A percentile compares a stretch with the other conserved stretches of the same genome.
These are phyloP conservation scores for Pseudorectes ferrugineus DNA, from an alignment of 2,113 vertebrate species.

Conservation along the genomic window DNA sequence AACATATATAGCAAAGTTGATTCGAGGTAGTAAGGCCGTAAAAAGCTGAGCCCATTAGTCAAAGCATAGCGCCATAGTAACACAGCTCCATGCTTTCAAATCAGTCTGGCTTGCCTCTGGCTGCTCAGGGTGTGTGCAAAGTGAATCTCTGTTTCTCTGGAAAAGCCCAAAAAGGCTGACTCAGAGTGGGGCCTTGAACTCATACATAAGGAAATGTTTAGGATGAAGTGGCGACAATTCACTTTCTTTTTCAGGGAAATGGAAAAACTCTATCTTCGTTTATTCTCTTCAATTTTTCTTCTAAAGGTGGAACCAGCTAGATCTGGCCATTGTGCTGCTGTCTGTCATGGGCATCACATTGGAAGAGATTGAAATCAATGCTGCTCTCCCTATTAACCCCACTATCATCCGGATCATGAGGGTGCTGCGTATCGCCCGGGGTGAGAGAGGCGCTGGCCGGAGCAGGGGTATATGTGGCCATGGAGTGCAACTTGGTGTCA, in stretches of 20 bases:
- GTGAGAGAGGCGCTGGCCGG: constrained; percentile 58
- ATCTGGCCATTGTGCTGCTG: constrained; percentile 93
- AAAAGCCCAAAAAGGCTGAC: constrained; percentile 1
- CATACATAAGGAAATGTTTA: neutral
- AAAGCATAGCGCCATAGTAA: constrained; percentile 25
- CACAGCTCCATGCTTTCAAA: constrained; percentile 15
- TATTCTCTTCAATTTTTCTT: neutral
- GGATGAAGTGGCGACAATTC: neutral
- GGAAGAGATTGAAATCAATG: constrained; percentile 97
- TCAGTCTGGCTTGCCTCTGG: constrained; percentile 41
- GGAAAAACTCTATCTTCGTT: neutral
- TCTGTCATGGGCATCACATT: constrained; percentile 95
- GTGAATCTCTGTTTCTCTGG: constrained; percentile 4
- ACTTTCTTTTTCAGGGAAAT: neutral
- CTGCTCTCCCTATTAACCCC: constrained; percentile 95
- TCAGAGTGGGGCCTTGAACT: neutral
- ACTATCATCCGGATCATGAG: constrained; percentile 98
- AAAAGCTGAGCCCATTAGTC: constrained; percentile 43
- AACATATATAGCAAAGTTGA: neutral
- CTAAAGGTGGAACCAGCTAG: constrained; percentile 94
- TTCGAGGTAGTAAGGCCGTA: neutral
- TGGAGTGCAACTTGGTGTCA: neutral
- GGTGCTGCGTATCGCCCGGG: constrained; percentile 91
- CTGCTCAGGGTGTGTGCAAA: constrained; percentile 16
- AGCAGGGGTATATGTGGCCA: neutral